These are phyloP conservation scores for Sorex fumeus DNA, from an alignment of 2,113 vertebrate species.

Conservation along the genomic window DNA sequence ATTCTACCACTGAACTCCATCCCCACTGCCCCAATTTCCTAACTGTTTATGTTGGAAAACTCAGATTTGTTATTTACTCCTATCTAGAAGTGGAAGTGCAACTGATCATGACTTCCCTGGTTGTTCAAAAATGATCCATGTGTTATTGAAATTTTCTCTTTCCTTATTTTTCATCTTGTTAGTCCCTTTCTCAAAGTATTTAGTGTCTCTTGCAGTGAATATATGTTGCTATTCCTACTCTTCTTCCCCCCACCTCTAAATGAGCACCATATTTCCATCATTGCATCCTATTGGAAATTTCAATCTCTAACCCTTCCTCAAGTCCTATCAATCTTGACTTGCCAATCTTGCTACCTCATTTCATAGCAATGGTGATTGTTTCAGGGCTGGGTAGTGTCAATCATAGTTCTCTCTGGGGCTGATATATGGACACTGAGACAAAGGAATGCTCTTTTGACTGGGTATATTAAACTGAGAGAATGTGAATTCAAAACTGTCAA, in stretches of 20 bases:
- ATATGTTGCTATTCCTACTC: background rate
- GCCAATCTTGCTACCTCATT: background rate
- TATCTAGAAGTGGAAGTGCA: background rate
- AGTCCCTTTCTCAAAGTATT: background rate
- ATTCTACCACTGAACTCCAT: no score
- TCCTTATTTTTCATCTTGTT: background rate
- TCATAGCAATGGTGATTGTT: background rate
- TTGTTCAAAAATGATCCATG: background rate
- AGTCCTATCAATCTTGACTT: no score
- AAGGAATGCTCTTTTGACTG: background rate
- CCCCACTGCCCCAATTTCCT: background rate
- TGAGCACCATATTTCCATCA: background rate
- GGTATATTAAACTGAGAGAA: background rate
- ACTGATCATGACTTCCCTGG: background rate
- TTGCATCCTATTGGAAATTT: background rate
- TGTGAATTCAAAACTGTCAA: background rate
- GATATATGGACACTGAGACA: background rate
- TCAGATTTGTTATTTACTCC: background rate
- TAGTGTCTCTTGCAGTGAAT: background rate
- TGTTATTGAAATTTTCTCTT: background rate
- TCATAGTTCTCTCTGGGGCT: background rate
- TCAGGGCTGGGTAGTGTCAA: background rate
- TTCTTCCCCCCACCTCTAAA: background rate
- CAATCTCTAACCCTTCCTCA: background rate
- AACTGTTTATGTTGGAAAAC: background rate